Evolutionary conservation across 2,797 vertebrate genomes (phyloP), one percentile per base, ranked within the genome.

Genomic region (Prionace glauca): DNA sequence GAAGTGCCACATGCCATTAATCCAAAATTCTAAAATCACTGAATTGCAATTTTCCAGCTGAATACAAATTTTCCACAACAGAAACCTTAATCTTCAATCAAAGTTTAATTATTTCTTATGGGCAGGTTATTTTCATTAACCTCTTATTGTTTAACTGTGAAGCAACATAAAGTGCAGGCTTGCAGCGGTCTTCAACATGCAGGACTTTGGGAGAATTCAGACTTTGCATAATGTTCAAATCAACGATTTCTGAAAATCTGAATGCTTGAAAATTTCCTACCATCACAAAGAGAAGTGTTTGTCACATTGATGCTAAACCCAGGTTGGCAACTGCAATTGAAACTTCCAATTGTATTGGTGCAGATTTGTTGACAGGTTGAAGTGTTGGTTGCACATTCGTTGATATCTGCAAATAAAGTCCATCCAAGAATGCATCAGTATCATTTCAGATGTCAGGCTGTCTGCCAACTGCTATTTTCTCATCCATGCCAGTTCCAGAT

Each of bases 331-430:
- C 90, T 72, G 67, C 67, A 26, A 11, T 29, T 36, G 16, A n/a
- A 92, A 60, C 60, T 36, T 32, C 90, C 90, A 67, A n/a, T 29
- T 62, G 60, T 92, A 56, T 91, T 91, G 88, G 32, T 91, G 88
- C 88, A 91, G 60, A 32, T 36, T 91, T 65, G 24, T 22, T 22
- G 7, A 50, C 84, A 86, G 16, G 0, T 86, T 86, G 84, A 20
- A 1, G 84, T 87, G 26, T 56, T 87, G 45, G 84, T 87, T 24
- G 84, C 20, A 56, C 84, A 87, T 29, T 87, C 84, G 50, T 87
- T 20, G 24, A 87, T 26, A 50, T 50, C 84, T 41, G 20, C 20
- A 41, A 41, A 50, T 14, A 90, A 62, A 62, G 18, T 2, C 16
- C 20, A 1, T 1, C 18, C 18, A 45, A 3, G 62, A 9, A n/a